Evolutionary conservation across 2,797 vertebrate genomes (phyloP), one percentile per base, ranked within the genome.

Genomic region (Enteromius paludinosus): DNA sequence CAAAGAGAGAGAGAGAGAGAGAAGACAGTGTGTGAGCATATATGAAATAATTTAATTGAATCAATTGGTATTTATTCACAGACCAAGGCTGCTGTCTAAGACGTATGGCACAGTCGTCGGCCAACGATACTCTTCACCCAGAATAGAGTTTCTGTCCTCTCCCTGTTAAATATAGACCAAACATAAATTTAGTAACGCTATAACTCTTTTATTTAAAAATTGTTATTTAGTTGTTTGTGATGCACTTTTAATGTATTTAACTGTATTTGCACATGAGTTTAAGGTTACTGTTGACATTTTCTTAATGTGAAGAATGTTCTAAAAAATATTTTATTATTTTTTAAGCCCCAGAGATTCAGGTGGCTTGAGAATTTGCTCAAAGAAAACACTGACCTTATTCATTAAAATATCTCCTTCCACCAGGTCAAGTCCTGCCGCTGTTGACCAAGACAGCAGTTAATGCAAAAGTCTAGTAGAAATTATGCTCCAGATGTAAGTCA

Each of bases 71-170:
- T 35, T 38, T n/a, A 66, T 52, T 78, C 25, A 86, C 92, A 85
- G 86, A 98, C 97, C 96, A 82, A 98, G 89, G 85, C 89, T 96
- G 77, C 96, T 91, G n/a, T 97, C 96, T 5, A 98, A 92, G 79
- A 95, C 92, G 8, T 97, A 98, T 9, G 97, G 97, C 78, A 98
- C 88, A 23, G 91, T 92, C 3, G 91, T 95, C 28, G 96, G 96
- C 97, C 97, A 98, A 59, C 92, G 94, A 71, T 96, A 97, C 0
- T 88, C 1, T 5, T 96, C 93, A 64, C 93, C 96, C 84, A 95
- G 88, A 72, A 96, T 95, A 82, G 95, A 92, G 90, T 96, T 97
- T 82, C 90, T 93, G 47, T 54, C 83, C n/a, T 88, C 82, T 14
- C 17, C 62, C 92, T 95, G 83, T 84, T 86, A 4, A 7, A 45